These are phyloP conservation scores for Mola mola DNA, from an alignment of 2,113 vertebrate genomes.

Conservation along the genomic window DNA sequence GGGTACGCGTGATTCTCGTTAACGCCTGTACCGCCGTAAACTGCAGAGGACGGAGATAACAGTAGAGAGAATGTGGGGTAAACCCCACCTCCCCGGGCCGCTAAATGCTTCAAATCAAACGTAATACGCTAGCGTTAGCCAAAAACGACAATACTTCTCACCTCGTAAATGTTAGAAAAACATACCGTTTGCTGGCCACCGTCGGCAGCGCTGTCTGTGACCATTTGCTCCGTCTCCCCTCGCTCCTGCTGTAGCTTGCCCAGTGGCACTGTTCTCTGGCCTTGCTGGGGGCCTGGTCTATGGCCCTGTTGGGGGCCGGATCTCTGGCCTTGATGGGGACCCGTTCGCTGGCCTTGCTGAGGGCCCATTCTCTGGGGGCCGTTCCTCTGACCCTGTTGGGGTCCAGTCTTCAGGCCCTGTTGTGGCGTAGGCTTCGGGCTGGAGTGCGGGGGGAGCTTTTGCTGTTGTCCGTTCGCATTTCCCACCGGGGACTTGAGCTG, in stretches of 20 bases:
- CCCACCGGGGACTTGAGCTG: constrained; percentile 48
- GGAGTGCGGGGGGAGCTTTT: constrained; percentile 20
- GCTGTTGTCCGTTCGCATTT: constrained; percentile 50
- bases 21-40: not conserved
- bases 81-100: constrained; percentile 23
- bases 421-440: constrained; percentile 34
- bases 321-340: constrained; percentile 2
- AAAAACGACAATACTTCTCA: not conserved
- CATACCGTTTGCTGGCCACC: constrained; percentile 6
- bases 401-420: not conserved
- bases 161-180: rapidly evolving
- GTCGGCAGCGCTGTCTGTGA: rapidly evolving
- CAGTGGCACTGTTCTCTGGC: constrained; percentile 2
- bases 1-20: rapidly evolving
- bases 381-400: not conserved
- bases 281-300: not conserved
- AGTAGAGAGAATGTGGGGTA: too few relatives aligned
- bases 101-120: rapidly evolving
- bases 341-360: not conserved
- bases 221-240: not conserved
- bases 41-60: too few relatives aligned
- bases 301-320: not conserved
- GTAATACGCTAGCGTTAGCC: not conserved
- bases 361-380: not conserved
- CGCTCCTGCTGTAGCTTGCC: not conserved